A percentile compares a stretch with the other conserved stretches of the same genome.
Evolutionary conservation across 2,797 vertebrate genomes (phyloP).

Genomic region (Acridotheres tristis): DNA sequence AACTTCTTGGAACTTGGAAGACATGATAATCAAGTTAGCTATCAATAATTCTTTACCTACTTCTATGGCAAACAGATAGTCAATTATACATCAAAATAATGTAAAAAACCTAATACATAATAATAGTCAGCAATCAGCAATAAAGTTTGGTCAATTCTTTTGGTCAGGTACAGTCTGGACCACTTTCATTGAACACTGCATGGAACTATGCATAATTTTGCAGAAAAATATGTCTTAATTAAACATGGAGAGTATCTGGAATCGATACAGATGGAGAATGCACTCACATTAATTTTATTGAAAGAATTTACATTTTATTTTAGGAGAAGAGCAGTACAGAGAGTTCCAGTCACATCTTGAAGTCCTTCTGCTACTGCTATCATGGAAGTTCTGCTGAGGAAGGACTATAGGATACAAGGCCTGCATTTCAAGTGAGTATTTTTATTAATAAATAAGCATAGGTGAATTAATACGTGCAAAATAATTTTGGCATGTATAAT

Average conservation of each 20-base stretch:
- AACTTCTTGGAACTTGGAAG: neutral
- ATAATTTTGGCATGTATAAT: neutral
- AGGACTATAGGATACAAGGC: neutral
- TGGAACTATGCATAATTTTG: neutral
- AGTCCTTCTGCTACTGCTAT: neutral
- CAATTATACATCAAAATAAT: neutral
- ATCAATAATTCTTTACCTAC: neutral
- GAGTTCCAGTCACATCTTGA: neutral
- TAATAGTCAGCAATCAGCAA: neutral
- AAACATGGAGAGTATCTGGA: neutral
- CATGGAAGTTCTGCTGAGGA: neutral
- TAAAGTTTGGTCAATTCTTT: neutral
- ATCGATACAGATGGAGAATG: neutral
- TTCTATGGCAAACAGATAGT: neutral
- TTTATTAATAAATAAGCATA: conserved; percentile 4
- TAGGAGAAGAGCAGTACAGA: neutral
- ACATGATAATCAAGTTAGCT: neutral
- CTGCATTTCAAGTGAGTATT: neutral
- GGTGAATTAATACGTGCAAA: neutral
- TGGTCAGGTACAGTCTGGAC: neutral
- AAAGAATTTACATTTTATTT: conserved; percentile 24
- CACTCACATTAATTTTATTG: conserved; percentile 3
- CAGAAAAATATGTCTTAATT: conserved; percentile 19
- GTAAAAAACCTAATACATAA: neutral
- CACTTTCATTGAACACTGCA: neutral